A percentile compares a stretch with the other conserved stretches of the same genome.
Evolutionary conservation across 2,888 invertebrate genomes (phyloP).

Genomic region (Stenurella melanura): DNA sequence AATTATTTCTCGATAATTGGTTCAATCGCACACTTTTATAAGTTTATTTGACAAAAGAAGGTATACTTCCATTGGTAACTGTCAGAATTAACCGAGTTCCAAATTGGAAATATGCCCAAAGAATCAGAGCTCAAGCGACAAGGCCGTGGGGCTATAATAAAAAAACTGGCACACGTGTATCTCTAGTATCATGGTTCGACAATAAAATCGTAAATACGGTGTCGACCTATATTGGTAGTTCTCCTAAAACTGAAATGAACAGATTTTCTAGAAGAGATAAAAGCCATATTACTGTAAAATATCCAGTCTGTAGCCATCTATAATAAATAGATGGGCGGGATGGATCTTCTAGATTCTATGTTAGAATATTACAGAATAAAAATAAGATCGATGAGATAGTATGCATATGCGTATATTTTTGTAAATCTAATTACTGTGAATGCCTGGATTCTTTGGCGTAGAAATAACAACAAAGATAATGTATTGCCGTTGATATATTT

Average conservation of each 20-base stretch:
- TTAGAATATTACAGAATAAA: slow-evolving; percentile 36
- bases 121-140: slow-evolving; percentile 43
- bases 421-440: no score
- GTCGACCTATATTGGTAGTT: slow-evolving; percentile 44
- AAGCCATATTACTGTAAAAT: neutral
- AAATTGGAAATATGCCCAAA: slow-evolving; percentile 25
- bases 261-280: slow-evolving; percentile 20
- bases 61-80: slow-evolving; percentile 53
- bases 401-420: slow-evolving; percentile 38
- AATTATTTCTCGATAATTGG: slow-evolving; percentile 65
- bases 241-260: slow-evolving; percentile 46
- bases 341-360: slow-evolving; percentile 36
- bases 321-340: slow-evolving; percentile 13
- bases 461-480: no score
- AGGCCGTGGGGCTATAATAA: slow-evolving; percentile 54
- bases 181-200: slow-evolving; percentile 1
- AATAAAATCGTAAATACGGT: slow-evolving; percentile 14
- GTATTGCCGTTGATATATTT: no score
- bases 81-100: slow-evolving; percentile 46
- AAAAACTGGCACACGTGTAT: slow-evolving; percentile 33
- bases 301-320: slow-evolving; percentile 8
- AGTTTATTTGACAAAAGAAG: slow-evolving; percentile 53
- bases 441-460: no score
- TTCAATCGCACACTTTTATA: slow-evolving; percentile 56
- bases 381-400: slow-evolving; percentile 38